A percentile compares a stretch with the other conserved stretches of the same genome.
These are phyloP conservation scores for Egretta garzetta DNA, from an alignment of 2,113 vertebrate genomes.

Conservation along the genomic window DNA sequence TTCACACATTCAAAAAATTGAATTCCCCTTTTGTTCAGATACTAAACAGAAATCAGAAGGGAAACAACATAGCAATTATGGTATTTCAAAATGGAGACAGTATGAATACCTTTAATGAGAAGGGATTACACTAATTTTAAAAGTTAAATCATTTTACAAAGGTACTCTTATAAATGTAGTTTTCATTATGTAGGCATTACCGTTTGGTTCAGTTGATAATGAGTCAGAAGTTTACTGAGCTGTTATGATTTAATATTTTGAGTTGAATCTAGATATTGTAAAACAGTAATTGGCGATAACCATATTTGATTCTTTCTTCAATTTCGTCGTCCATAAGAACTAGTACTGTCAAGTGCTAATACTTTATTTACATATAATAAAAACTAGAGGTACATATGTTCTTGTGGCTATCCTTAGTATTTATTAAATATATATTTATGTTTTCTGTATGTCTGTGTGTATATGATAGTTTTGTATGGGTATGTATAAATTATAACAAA, in stretches of 20 bases:
- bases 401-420: not conserved
- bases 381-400: not conserved
- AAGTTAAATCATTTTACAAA: constrained; percentile 11
- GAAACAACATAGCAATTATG: not conserved
- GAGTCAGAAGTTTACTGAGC: constrained; percentile 18
- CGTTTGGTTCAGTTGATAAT: constrained; percentile 31
- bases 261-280: not conserved
- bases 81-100: not conserved
- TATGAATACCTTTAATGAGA: not conserved
- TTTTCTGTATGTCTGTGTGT: not conserved
- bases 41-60: not conserved
- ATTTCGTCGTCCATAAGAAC: not conserved
- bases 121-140: not conserved
- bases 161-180: not conserved
- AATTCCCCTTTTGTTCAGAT: constrained; percentile 10
- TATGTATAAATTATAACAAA: not conserved
- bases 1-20: not conserved
- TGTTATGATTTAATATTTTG: constrained; percentile 24
- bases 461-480: not conserved
- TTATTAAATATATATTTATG: not conserved
- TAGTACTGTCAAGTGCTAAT: not conserved
- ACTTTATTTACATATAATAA: not conserved
- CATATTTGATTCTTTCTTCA: not conserved
- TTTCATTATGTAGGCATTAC: not conserved
- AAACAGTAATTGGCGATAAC: not conserved